These are phyloP conservation scores for Ophioninae sp. DNA, from an alignment of 2,888 invertebrate species.

Conservation along the genomic window DNA sequence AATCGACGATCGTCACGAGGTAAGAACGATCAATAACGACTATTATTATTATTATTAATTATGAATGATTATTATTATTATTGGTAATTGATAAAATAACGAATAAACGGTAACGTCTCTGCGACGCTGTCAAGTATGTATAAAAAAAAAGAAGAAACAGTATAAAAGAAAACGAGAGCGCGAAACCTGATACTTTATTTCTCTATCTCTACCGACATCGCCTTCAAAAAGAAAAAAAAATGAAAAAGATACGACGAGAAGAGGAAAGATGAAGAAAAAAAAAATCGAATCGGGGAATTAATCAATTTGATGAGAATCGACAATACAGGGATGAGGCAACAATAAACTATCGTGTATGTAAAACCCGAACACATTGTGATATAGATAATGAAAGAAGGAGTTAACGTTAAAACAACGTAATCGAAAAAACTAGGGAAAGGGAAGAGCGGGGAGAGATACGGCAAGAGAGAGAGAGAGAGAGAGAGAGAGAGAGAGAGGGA, in stretches of 20 bases:
- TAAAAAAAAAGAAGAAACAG: constrained; percentile 35
- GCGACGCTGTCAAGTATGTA: constrained; percentile 32
- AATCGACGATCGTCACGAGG: constrained; percentile 3
- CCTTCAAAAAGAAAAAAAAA: constrained; percentile 78
- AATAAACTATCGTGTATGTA: constrained; percentile 78
- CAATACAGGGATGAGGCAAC: constrained; percentile 81
- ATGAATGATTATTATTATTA: constrained; percentile 39
- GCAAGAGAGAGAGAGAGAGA: neutral
- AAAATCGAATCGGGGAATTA: constrained; percentile 65
- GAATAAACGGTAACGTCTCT: constrained; percentile 46
- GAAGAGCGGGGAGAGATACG: neutral
- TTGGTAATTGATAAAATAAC: constrained; percentile 46
- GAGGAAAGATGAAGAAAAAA: constrained; percentile 43
- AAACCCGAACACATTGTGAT: constrained; percentile 68
- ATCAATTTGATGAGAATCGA: constrained; percentile 75
- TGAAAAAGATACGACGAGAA: constrained; percentile 52
- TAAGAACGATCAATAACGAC: constrained; percentile 36
- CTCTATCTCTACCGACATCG: constrained; percentile 80
- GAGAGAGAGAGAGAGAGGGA: neutral
- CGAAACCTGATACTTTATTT: constrained; percentile 72
- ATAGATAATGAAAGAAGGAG: constrained; percentile 61
- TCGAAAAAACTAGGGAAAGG: constrained; percentile 41
- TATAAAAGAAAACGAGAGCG: constrained; percentile 47
- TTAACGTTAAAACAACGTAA: constrained; percentile 50
- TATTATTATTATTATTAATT: constrained; percentile 15